These are phyloP conservation scores for Isoperla grammatica DNA, from an alignment of 2,888 invertebrate genomes.

Conservation along the genomic window DNA sequence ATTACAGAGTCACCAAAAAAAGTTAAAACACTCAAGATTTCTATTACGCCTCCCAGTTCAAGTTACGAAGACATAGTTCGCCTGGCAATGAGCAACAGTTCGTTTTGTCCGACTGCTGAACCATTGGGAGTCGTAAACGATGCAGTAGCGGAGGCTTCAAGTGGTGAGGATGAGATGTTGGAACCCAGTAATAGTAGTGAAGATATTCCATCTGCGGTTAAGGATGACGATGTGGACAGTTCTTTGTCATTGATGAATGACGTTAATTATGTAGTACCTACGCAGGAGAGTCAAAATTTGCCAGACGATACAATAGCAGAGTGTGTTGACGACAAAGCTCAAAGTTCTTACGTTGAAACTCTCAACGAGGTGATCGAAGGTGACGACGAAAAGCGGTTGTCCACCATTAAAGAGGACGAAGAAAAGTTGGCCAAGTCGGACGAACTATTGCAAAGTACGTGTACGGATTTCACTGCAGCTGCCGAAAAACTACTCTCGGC, in stretches of 20 bases:
- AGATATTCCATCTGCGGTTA: neutral
- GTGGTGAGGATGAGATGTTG: too few species aligned
- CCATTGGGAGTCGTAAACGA: neutral
- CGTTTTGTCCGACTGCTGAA: neutral
- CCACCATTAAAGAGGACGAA: slow-evolving; percentile 25
- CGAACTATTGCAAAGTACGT: slow-evolving; percentile 34
- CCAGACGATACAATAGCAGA: neutral
- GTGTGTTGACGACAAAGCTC: neutral
- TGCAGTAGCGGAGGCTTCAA: too few species aligned
- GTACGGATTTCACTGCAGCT: slow-evolving; percentile 34
- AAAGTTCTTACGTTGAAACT: neutral
- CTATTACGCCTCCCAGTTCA: neutral
- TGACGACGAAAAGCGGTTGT: too few species aligned
- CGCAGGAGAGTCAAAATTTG: neutral
- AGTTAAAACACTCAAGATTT: neutral
- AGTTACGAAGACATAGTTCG: neutral
- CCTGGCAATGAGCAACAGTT: neutral
- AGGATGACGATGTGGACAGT: neutral
- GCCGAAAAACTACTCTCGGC: slow-evolving; percentile 32
- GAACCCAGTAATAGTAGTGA: too few species aligned
- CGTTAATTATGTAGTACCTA: neutral
- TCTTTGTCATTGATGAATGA: neutral
- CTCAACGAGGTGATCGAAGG: neutral
- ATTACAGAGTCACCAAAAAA: slow-evolving; percentile 4
- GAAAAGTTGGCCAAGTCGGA: slow-evolving; percentile 31